These are phyloP conservation scores for Congeria kusceri DNA, from an alignment of 2,888 invertebrate species.

Conservation along the genomic window DNA sequence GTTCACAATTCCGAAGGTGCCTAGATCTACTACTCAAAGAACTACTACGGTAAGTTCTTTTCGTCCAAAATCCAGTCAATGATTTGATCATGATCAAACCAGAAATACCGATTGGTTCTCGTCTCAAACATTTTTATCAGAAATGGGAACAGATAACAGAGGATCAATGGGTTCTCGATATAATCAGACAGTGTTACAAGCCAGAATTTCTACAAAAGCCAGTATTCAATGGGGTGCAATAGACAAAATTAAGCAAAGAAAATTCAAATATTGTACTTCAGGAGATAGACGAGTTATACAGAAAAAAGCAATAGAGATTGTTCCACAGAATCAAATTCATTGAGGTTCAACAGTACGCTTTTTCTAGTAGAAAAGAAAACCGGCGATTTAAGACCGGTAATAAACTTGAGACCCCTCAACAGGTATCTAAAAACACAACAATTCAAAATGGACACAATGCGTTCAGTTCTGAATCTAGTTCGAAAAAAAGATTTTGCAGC, in stretches of 20 bases:
- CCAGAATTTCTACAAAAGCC: slow-evolving; percentile 29
- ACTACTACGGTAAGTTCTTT: slow-evolving; percentile 21
- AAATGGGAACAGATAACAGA: slow-evolving; percentile 41
- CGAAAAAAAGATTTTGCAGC: slow-evolving; percentile 1
- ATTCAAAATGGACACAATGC: slow-evolving; percentile 58
- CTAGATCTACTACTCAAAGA: background rate
- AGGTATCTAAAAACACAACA: slow-evolving; percentile 41
- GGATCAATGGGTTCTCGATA: slow-evolving; percentile 37
- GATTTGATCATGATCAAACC: slow-evolving; percentile 15
- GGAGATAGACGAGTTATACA: slow-evolving; percentile 42
- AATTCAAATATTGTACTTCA: slow-evolving; percentile 25
- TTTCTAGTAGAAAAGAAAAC: slow-evolving; percentile 46
- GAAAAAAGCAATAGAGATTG: slow-evolving; percentile 40
- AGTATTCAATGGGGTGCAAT: slow-evolving; percentile 26
- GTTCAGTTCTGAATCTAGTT: slow-evolving; percentile 37
- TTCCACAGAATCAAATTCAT: slow-evolving; percentile 13
- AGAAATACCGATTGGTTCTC: slow-evolving; percentile 53
- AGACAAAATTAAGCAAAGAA: slow-evolving; percentile 13
- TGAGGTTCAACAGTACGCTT: slow-evolving; percentile 49
- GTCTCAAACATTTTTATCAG: slow-evolving; percentile 15
- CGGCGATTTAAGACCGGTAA: slow-evolving; percentile 43
- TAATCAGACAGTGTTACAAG: slow-evolving; percentile 24
- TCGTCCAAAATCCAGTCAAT: slow-evolving; percentile 29
- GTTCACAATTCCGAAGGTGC: slow-evolving; percentile 1
- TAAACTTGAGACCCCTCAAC: slow-evolving; percentile 56